phyloP scores from a whole-genome alignment of 2,888 invertebrate species.

The Heteromyza rotundicornis region DNA sequence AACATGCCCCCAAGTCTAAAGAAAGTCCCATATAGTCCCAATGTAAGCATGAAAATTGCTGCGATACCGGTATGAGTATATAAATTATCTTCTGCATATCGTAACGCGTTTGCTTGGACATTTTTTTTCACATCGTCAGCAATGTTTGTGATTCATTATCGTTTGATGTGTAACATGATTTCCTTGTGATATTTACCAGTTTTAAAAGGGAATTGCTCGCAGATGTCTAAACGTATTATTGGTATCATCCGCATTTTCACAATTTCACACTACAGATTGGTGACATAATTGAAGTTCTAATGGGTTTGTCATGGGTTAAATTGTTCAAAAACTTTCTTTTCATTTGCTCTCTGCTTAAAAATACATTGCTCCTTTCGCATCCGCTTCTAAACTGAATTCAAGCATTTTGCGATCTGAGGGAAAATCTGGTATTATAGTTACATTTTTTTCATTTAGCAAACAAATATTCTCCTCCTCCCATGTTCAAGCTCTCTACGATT shows the following conservation, averaged over 20 bases:
- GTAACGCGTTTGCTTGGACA: too few species aligned
- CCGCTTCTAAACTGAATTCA: neutral
- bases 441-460: neutral
- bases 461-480: neutral
- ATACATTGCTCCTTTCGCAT: neutral
- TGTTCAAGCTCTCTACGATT: too few species aligned
- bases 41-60: too few species aligned
- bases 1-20: too few species aligned
- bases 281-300: neutral
- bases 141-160: too few species aligned
- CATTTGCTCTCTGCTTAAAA: too few species aligned
- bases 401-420: neutral
- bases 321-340: neutral
- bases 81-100: too few species aligned
- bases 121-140: too few species aligned
- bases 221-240: constrained; percentile 46
- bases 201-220: constrained; percentile 30
- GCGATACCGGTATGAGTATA: too few species aligned
- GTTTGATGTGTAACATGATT: too few species aligned
- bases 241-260: constrained; percentile 53
- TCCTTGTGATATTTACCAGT: constrained; percentile 45
- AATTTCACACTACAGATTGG: neutral
- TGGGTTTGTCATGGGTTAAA: neutral
- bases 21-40: too few species aligned
- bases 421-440: neutral